Percentiles rank a stretch among this genome's conserved stretches.
Evolutionary conservation across 2,888 invertebrate genomes (phyloP).

Genomic region (Emmelina monodactyla): DNA sequence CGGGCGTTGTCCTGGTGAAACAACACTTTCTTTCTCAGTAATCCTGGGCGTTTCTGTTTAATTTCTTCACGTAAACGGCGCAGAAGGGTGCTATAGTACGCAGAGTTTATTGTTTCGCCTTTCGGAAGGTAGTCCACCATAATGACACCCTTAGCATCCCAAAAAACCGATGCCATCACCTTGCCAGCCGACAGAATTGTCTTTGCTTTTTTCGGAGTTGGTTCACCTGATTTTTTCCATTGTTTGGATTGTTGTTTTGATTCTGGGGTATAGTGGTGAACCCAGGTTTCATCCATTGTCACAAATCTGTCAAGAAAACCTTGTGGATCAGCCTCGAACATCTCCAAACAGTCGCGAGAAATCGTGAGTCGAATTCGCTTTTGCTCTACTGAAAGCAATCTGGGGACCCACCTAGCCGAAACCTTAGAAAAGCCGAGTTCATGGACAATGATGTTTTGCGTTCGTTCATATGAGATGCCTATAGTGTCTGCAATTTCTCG

Average conservation of each 20-base stretch:
- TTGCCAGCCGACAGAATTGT: not conserved
- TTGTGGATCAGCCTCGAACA: slow-evolving; percentile 9
- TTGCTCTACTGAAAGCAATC: slow-evolving; percentile 11
- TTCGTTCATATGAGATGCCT: slow-evolving; percentile 4
- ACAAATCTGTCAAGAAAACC: slow-evolving; percentile 6
- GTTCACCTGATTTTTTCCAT: not conserved
- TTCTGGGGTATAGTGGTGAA: slow-evolving; percentile 5
- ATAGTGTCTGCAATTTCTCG: slow-evolving; percentile 12
- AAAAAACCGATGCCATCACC: slow-evolving; percentile 5
- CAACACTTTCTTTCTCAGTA: not conserved
- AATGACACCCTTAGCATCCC: slow-evolving; percentile 4
- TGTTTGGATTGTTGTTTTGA: slow-evolving; percentile 1
- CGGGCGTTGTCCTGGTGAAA: slow-evolving; percentile 10
- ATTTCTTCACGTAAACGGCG: slow-evolving; percentile 1
- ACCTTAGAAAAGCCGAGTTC: slow-evolving; percentile 11
- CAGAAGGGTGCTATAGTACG: not conserved
- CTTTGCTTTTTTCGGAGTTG: slow-evolving; percentile 3
- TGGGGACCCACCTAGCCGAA: slow-evolving; percentile 12
- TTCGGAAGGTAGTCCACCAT: not conserved
- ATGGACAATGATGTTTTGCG: slow-evolving; percentile 10
- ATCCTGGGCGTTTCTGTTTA: not conserved
- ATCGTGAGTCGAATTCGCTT: slow-evolving; percentile 9
- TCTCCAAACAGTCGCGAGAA: slow-evolving; percentile 12
- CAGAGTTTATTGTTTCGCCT: not conserved
- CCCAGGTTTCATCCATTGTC: slow-evolving; percentile 5